Percentiles rank a stretch among this genome's conserved stretches.
These are phyloP conservation scores for Formica selysi DNA, from an alignment of 1,140 invertebrate genomes.

Conservation along the genomic window DNA sequence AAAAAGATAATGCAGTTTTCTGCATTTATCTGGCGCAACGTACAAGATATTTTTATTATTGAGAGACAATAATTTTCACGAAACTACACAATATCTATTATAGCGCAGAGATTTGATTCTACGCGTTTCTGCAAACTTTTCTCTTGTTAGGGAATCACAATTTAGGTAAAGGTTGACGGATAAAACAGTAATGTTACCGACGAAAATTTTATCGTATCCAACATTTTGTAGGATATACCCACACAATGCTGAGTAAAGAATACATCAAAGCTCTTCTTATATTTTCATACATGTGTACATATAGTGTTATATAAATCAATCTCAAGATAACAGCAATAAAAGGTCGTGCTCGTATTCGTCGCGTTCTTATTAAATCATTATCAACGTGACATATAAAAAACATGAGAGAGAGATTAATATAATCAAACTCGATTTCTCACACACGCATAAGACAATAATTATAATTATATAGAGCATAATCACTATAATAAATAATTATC, in stretches of 20 bases:
- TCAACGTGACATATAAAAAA: neutral
- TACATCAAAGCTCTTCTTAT: neutral
- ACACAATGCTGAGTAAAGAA: neutral
- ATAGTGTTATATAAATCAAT: neutral
- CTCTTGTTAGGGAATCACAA: neutral
- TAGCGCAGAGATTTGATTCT: neutral
- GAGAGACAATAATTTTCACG: neutral
- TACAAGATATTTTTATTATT: neutral
- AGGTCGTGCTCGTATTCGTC: neutral
- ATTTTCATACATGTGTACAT: neutral
- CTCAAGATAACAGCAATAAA: neutral
- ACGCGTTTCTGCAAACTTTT: neutral
- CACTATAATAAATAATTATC: neutral
- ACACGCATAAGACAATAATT: neutral
- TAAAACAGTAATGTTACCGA: slow-evolving; percentile 47
- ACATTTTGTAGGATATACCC: neutral
- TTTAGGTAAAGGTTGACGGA: neutral
- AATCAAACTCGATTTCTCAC: neutral
- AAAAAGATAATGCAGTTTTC: slow-evolving; percentile 72
- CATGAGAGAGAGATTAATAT: neutral
- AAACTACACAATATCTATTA: neutral
- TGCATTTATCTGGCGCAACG: neutral
- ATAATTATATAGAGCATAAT: neutral
- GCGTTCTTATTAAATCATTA: neutral
- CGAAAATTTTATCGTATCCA: neutral